Conservation (phyloP, 1,140 invertebrate genomes). For the Spodoptera litura region DNA sequence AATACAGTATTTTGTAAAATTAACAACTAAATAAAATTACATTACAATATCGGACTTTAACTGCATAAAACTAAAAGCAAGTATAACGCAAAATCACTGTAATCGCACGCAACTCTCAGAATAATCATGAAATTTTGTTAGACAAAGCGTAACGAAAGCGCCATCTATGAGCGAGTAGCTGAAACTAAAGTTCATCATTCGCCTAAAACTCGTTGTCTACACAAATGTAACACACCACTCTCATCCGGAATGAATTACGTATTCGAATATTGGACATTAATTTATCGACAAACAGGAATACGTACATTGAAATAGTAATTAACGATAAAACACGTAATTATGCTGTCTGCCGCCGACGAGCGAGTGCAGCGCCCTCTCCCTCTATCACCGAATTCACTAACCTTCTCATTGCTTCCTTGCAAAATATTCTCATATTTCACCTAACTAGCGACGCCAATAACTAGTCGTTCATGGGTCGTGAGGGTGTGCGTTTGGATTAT, state of each 20-base stretch:
- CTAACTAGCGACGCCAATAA: slow-evolving; percentile 74
- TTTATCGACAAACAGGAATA: slow-evolving; percentile 64
- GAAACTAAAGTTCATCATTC: slow-evolving; percentile 35
- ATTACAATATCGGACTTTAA: slow-evolving; percentile 81
- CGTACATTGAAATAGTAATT: slow-evolving; percentile 70
- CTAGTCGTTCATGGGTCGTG: slow-evolving; percentile 61
- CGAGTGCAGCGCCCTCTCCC: slow-evolving; percentile 60
- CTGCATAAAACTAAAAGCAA: slow-evolving; percentile 80
- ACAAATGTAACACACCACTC: slow-evolving; percentile 54
- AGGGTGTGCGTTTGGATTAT: slow-evolving; percentile 73
- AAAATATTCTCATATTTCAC: slow-evolving; percentile 73
- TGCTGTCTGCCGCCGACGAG: slow-evolving; percentile 50
- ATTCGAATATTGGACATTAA: slow-evolving; percentile 74
- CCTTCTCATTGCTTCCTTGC: slow-evolving; percentile 81
- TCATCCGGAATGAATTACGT: slow-evolving; percentile 66
- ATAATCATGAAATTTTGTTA: slow-evolving; percentile 53
- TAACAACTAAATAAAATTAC: slow-evolving; percentile 83
- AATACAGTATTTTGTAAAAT: slow-evolving; percentile 85
- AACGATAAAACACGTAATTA: slow-evolving; percentile 64
- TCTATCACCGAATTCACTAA: slow-evolving; percentile 82
- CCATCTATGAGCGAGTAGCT: slow-evolving; percentile 49
- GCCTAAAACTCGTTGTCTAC: slow-evolving; percentile 40
- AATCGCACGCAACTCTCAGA: slow-evolving; percentile 81
- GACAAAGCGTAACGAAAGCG: slow-evolving; percentile 53
- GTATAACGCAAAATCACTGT: slow-evolving; percentile 77